Percentiles rank a stretch among this genome's conserved stretches.
phyloP scores from a whole-genome alignment of 2,113 vertebrate genomes.

The Siniperca chuatsi region DNA sequence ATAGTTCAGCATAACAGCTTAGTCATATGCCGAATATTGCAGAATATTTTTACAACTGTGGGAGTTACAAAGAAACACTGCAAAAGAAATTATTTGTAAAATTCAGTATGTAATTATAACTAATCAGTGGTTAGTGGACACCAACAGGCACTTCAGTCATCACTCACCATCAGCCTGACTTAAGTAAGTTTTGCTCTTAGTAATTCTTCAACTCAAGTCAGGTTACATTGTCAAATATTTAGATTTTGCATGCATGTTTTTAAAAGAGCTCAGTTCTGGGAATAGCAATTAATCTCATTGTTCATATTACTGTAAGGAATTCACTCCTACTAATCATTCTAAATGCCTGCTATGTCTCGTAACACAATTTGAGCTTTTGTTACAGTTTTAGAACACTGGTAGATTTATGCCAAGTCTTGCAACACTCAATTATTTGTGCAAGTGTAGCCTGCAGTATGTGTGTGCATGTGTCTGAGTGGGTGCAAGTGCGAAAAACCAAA shows the following conservation, averaged over 20 bases:
- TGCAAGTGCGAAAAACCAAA: conserved; percentile 44
- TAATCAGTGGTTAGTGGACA: conserved; percentile 10
- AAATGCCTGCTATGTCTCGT: background rate
- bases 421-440: conserved; percentile 26
- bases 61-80: conserved; percentile 26
- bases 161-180: conserved; percentile 16
- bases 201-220: conserved; percentile 11
- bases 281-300: conserved; percentile 10
- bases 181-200: background rate
- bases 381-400: conserved; percentile 25
- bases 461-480: conserved; percentile 46
- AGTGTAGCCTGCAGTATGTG: conserved; percentile 20
- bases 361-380: conserved; percentile 12
- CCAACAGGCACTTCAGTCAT: conserved; percentile 2
- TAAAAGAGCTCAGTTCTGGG: background rate
- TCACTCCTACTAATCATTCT: conserved; percentile 33
- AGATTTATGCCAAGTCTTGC: conserved; percentile 27
- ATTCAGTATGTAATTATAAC: conserved; percentile 34
- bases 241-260: conserved; percentile 5
- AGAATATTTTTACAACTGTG: conserved; percentile 37
- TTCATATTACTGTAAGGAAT: conserved; percentile 10
- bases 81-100: conserved; percentile 16
- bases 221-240: conserved; percentile 20
- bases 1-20: conserved; percentile 38
- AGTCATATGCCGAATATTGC: background rate